phyloP scores from a whole-genome alignment of 2,888 invertebrate species.

The Saturnia japonica region DNA sequence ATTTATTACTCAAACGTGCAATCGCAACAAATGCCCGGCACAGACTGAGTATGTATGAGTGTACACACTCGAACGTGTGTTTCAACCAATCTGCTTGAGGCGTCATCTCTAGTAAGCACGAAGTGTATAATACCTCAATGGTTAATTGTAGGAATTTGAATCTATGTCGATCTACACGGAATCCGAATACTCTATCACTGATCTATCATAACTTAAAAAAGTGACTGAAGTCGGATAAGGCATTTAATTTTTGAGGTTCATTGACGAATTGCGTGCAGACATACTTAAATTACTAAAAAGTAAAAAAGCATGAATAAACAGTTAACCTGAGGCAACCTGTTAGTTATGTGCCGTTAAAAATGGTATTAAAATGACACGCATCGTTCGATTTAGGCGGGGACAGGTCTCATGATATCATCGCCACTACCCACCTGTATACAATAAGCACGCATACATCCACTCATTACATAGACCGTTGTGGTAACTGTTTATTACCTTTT shows the following conservation, averaged over 20 bases:
- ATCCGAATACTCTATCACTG: too few relatives aligned
- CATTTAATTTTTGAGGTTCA: neutral
- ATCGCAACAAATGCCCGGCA: too few relatives aligned
- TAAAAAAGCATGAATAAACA: neutral
- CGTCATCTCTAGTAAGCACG: too few relatives aligned
- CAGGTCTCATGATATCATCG: neutral
- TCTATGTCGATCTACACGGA: too few relatives aligned
- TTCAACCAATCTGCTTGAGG: too few relatives aligned
- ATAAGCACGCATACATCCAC: neutral
- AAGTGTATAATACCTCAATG: too few relatives aligned
- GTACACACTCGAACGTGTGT: too few relatives aligned
- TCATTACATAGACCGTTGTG: neutral
- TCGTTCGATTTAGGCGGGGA: neutral
- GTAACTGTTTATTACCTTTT: neutral
- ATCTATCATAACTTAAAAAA: too few relatives aligned
- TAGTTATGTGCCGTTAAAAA: neutral
- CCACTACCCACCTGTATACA: neutral
- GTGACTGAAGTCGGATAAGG: neutral
- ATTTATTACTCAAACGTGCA: too few relatives aligned
- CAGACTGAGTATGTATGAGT: too few relatives aligned
- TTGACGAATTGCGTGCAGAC: neutral
- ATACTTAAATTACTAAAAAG: neutral
- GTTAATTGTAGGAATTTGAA: too few relatives aligned
- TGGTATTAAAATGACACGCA: neutral
- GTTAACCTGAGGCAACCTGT: conserved; percentile 1